Base-by-base conservation (phyloP, 2,113 vertebrate genomes). In the Leucopsar rothschildi region DNA sequence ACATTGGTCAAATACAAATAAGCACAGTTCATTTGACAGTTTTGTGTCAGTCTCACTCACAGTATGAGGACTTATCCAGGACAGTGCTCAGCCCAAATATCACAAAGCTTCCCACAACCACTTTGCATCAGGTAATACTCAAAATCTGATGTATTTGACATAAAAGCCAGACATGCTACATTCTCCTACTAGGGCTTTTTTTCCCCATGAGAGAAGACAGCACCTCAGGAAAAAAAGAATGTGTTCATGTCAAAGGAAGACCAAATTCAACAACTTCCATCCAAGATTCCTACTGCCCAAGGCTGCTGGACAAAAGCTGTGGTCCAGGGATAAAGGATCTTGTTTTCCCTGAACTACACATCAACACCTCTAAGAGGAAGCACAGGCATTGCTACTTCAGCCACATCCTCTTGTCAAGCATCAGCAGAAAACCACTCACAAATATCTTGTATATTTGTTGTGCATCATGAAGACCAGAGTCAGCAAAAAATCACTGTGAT, bases 361-460 rank as follows among this genome's bases (percentile, higher is more conserved):
- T 25, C 76, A 93, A 86, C 56, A 75, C 56, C 47, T 88, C 60
- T 52, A 83, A 83, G 57, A 91, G 69, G 86, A 93, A 94, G 82
- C 5, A 2, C 65, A 92, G 31, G 55, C 88, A 92, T 40, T 86
- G 69, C 61, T 85, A 39, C 44, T 88, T 31, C 82, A 81, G 90
- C 92, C 90, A 94, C 94, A 96, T 95, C 92, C 94, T 93, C 88
- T 86, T 84, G 56, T 33, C 49, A 78, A 12, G 6, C 76, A 93
- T 82, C 93, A 96, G 76, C 80, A 94, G 64, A 95, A 96, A 94
- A 88, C n/a, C 49, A 65, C 69, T 94, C 57, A 44, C 60, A 65
- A 75, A 81, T 11, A 3, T 37, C 69, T 84, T 3, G 0, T 35
- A 60, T 64, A 92, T 70, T 64, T 93, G 71, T 15, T 9, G 12